Evolutionary conservation across 2,888 invertebrate genomes (phyloP), one percentile per base, ranked within the genome.

Genomic region (Brenthis daphne): DNA sequence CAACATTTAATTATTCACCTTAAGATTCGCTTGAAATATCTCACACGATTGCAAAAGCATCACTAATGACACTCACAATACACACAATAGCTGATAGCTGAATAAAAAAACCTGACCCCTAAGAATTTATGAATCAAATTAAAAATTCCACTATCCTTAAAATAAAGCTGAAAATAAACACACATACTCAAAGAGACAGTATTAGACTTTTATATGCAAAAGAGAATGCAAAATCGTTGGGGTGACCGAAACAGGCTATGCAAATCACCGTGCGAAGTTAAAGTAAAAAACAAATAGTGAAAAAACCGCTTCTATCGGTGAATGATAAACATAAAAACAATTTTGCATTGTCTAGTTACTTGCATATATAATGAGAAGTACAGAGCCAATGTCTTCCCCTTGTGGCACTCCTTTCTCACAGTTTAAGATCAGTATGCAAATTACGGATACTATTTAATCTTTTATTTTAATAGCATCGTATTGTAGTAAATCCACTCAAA

Each of bases 381-480:
- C 74, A 81, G 85, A 87, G 74, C 87, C 85, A 72, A 83, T 74
- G 65, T 70, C 73, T 72, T 82, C 80, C 80, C 89, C 90, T 83
- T 88, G 87, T 68, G 80, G 83, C 71, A 83, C 84, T 77, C 84
- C 78, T 82, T 92, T 92, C 90, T 89, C 92, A 91, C 88, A 89
- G 81, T 77, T 76, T 75, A 73, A 74, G 79, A 84, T 82, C 79
- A 78, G 84, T 89, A 91, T 92, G 92, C 89, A 92, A 90, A 92
- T 92, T 75, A 73, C 71, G 78, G 80, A 86, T 86, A 81, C 83
- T 84, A 83, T 85, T 85, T 87, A 87, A 90, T 92, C 92, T 90
- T 92, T 92, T 92, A 92, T 92, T 92, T 92, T 92, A 92, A 92
- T 91, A 81, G 83, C 86, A 87, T 89, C 90, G 83, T 87, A 87